These are phyloP conservation scores for Platerodrilus igneus DNA, from an alignment of 2,888 invertebrate genomes.

Conservation along the genomic window DNA sequence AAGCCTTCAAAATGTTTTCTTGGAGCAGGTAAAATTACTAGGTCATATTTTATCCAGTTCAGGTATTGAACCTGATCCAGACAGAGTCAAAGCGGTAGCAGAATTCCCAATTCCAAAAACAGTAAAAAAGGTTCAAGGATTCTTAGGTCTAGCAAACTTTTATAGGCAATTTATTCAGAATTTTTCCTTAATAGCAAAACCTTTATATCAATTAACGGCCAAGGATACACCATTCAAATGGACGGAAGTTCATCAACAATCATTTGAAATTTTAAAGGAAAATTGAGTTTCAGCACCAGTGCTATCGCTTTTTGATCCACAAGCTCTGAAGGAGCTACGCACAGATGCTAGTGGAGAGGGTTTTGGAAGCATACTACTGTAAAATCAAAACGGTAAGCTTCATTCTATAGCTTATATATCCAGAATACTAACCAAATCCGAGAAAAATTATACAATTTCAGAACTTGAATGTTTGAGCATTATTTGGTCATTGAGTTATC, in stretches of 20 bases:
- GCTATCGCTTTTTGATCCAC: slow-evolving; percentile 29
- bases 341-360: slow-evolving; percentile 40
- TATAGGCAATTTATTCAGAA: slow-evolving; percentile 33
- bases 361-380: slow-evolving; percentile 34
- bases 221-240: slow-evolving; percentile 17
- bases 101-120: slow-evolving; percentile 13
- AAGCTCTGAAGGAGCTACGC: slow-evolving; percentile 29
- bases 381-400: slow-evolving; percentile 32
- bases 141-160: slow-evolving; percentile 26
- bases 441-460: slow-evolving; percentile 40
- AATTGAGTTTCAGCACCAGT: slow-evolving; percentile 28
- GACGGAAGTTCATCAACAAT: slow-evolving; percentile 17
- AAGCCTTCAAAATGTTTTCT: not conserved
- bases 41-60: slow-evolving; percentile 10
- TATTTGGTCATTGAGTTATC: slow-evolving; percentile 27
- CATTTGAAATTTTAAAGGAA: slow-evolving; percentile 26
- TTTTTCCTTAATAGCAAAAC: slow-evolving; percentile 26
- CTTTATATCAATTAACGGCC: slow-evolving; percentile 25
- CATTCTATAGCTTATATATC: too few species aligned
- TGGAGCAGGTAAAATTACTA: slow-evolving; percentile 9
- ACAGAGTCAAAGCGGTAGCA: slow-evolving; percentile 11
- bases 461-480: slow-evolving; percentile 40
- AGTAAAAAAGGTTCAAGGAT: slow-evolving; percentile 13
- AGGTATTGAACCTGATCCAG: slow-evolving; percentile 13
- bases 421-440: slow-evolving; percentile 38